A percentile compares a stretch with the other conserved stretches of the same genome.
Conservation (phyloP, 2,797 vertebrate species). For the Schizopygopsis pylzovi region DNA sequence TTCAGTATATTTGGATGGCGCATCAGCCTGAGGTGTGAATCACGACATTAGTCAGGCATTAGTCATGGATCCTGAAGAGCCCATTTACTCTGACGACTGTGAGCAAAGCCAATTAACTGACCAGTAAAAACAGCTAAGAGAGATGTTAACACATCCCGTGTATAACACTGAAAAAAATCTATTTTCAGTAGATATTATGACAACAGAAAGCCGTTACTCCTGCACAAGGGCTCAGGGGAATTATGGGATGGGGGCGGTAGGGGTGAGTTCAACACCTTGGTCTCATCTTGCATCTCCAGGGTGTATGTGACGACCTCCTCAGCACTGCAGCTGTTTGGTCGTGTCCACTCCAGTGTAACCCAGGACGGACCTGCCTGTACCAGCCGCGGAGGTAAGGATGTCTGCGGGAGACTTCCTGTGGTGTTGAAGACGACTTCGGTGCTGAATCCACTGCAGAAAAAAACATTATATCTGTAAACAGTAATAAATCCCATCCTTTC, state of each 20-base stretch:
- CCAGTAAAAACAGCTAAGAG: slow-evolving; percentile 15
- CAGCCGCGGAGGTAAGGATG: slow-evolving; percentile 90
- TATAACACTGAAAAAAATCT: slow-evolving; percentile 2
- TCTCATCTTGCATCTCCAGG: slow-evolving; percentile 96
- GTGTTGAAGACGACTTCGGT: slow-evolving; percentile 94
- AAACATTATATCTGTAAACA: neutral
- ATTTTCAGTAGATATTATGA: neutral
- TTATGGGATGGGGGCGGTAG: neutral
- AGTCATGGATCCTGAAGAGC: slow-evolving; percentile 15
- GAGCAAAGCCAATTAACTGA: slow-evolving; percentile 21
- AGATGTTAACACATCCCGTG: neutral
- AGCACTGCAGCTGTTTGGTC: slow-evolving; percentile 87
- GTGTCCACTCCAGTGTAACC: slow-evolving; percentile 93
- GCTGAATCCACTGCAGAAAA: slow-evolving; percentile 86
- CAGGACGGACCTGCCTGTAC: slow-evolving; percentile 91
- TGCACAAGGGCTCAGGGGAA: neutral
- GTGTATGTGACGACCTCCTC: slow-evolving; percentile 94
- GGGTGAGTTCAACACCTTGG: slow-evolving; percentile 78
- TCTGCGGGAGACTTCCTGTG: slow-evolving; percentile 91
- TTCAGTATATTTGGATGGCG: neutral
- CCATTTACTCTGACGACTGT: slow-evolving; percentile 27
- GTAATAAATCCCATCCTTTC: slow-evolving; percentile 22
- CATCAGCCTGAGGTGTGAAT: neutral
- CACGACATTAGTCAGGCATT: neutral
- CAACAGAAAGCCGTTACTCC: neutral